Evolutionary conservation across 2,113 vertebrate species (phyloP), one percentile per base, ranked within the genome.

Genomic region (Limnothrissa miodon): DNA sequence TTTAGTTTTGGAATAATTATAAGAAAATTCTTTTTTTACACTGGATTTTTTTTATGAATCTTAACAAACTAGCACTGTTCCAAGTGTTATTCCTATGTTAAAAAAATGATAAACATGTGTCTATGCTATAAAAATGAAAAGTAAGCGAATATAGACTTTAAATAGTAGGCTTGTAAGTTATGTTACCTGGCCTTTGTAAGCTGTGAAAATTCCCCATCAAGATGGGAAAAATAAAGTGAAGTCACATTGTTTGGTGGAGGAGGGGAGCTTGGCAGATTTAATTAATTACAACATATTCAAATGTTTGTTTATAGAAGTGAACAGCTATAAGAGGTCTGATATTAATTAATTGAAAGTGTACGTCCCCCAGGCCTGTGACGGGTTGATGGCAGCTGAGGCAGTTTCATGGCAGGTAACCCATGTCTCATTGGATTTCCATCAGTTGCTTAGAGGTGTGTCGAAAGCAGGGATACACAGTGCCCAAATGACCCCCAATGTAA

Each of bases 301-400:
- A 97, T 99, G 97, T 99, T 99, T 99, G 98, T 99, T 99, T 99
- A 98, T 97, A 98, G 97, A 97, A 98, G 97, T 97, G 97, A 99
- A 96, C 96, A 97, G 96, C 92, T 97, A 96, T 96, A 95, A 93
- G 96, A 98, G 97, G 96, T 98, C 97, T 96, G 96, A 96, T 97
- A 96, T 97, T 98, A 99, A 99, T 99, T 99, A 98, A 99, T 98
- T 98, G 96, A 95, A 97, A 96, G 95, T 94, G 95, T 96, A 96
- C 96, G 95, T 95, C 96, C 96, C 96, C 92, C 94, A 92, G 94
- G 95, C 93, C 95, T 94, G 92, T 91, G 92, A 95, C 90, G 93
- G 94, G 93, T 95, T 93, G 90, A 93, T 93, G 94, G 90, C 90
- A 91, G 93, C 90, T 91, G 91, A 95, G 93, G 95, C 92, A 94